A percentile compares a stretch with the other conserved stretches of the same genome.
Evolutionary conservation across 2,113 vertebrate genomes (phyloP).

Genomic region (Otolemur garnettii): DNA sequence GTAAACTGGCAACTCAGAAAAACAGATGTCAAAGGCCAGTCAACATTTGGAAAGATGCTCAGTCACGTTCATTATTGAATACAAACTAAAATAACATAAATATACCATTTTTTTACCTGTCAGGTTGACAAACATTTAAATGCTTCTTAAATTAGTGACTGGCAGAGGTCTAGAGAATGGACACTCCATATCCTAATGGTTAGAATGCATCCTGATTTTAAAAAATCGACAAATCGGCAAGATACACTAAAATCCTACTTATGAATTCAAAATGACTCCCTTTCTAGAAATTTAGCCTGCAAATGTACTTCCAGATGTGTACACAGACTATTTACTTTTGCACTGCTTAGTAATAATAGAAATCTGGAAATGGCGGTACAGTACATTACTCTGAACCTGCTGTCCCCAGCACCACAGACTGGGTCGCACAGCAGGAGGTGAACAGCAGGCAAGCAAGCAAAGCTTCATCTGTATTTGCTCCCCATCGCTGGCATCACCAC

Average conservation of each 20-base stretch:
- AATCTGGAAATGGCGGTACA: background rate
- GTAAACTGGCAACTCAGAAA: background rate
- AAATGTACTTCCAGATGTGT: conserved; percentile 9
- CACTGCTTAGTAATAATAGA: conserved; percentile 21
- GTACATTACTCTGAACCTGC: background rate
- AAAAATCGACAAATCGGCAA: conserved; percentile 2
- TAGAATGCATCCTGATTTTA: background rate
- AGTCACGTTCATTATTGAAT: background rate
- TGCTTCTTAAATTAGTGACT: background rate
- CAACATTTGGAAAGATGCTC: background rate
- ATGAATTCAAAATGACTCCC: background rate
- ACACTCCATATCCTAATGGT: background rate
- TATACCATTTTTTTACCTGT: background rate
- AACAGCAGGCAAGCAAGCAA: too few relatives aligned
- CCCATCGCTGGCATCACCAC: too few relatives aligned
- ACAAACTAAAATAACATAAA: background rate
- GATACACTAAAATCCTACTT: conserved; percentile 30
- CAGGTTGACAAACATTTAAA: background rate
- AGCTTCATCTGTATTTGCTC: too few relatives aligned
- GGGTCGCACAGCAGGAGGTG: too few relatives aligned
- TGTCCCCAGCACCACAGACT: too few relatives aligned
- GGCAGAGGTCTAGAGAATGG: background rate
- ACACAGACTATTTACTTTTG: background rate
- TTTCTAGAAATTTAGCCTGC: conserved; percentile 44
- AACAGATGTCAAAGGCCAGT: conserved; percentile 24